Percentiles rank a stretch among this genome's conserved stretches.
Conservation (phyloP, 2,888 invertebrate genomes). For the Microctonus hyperodae region DNA sequence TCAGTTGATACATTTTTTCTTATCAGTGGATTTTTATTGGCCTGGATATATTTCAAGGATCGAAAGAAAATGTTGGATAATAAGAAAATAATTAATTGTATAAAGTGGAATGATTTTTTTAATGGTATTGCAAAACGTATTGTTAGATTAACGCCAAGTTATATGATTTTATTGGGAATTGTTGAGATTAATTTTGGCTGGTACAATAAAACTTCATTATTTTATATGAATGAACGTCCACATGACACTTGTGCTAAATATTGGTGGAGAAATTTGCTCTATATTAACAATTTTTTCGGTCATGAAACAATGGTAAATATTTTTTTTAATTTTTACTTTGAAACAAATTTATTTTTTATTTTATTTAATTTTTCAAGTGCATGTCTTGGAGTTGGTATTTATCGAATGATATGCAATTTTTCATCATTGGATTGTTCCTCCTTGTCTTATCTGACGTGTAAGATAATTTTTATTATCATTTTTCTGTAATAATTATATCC, state of each 20-base stretch:
- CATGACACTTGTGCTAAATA: constrained; percentile 63
- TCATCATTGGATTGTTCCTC: constrained; percentile 57
- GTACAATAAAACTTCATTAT: constrained; percentile 58
- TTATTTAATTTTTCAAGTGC: constrained; percentile 58
- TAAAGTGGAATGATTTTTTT: constrained; percentile 42
- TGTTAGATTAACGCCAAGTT: constrained; percentile 64
- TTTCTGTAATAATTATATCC: constrained; percentile 5
- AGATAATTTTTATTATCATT: constrained; percentile 15
- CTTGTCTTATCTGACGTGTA: constrained; percentile 57
- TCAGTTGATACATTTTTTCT: constrained; percentile 66
- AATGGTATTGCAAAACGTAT: constrained; percentile 57
- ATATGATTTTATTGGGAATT: constrained; percentile 61
- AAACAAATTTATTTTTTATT: constrained; percentile 6
- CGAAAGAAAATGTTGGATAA: constrained; percentile 31
- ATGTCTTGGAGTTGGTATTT: constrained; percentile 66
- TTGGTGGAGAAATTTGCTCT: constrained; percentile 67
- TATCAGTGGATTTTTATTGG: constrained; percentile 57
- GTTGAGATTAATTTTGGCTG: constrained; percentile 59
- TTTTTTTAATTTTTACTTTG: not conserved
- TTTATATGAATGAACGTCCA: constrained; percentile 58
- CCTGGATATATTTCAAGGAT: constrained; percentile 47
- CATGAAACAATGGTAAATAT: constrained; percentile 59
- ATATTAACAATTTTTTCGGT: constrained; percentile 64
- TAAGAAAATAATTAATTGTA: constrained; percentile 29
- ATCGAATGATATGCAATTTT: constrained; percentile 65